Conservation (phyloP, 2,888 invertebrate genomes). For the Coenonympha glycerion region DNA sequence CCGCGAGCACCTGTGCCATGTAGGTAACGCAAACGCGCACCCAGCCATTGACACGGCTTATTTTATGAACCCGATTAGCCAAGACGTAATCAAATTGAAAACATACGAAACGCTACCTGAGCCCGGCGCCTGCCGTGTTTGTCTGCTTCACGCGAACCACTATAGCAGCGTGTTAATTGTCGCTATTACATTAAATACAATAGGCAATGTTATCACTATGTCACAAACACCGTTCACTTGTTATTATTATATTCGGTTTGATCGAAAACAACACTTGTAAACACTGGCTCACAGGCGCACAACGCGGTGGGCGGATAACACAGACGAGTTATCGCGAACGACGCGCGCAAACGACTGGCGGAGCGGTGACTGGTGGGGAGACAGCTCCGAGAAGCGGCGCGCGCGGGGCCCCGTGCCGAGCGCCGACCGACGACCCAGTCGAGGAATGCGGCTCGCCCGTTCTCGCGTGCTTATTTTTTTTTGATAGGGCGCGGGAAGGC, state of each 20-base stretch:
- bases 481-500: slow-evolving; percentile 42
- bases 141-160: slow-evolving; percentile 52
- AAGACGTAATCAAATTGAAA: slow-evolving; percentile 58
- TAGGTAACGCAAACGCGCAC: slow-evolving; percentile 30
- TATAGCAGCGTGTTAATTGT: slow-evolving; percentile 36
- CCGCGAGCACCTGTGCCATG: slow-evolving; percentile 45
- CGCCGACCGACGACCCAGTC: slow-evolving; percentile 60
- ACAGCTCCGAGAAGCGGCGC: too few relatives aligned
- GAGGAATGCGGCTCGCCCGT: slow-evolving; percentile 69
- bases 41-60: slow-evolving; percentile 32
- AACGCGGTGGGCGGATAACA: slow-evolving; percentile 51
- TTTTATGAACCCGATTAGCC: slow-evolving; percentile 42
- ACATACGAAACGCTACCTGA: slow-evolving; percentile 65
- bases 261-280: slow-evolving; percentile 62
- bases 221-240: slow-evolving; percentile 55
- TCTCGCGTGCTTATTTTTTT: slow-evolving; percentile 61
- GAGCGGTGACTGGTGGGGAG: slow-evolving; percentile 25
- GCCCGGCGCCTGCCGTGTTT: slow-evolving; percentile 68
- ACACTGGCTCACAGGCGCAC: slow-evolving; percentile 49
- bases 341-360: slow-evolving; percentile 68
- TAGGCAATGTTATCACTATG: slow-evolving; percentile 40
- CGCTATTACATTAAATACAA: slow-evolving; percentile 30
- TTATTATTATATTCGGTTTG: slow-evolving; percentile 45
- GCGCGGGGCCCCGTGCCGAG: slow-evolving; percentile 38
- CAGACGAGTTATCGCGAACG: slow-evolving; percentile 47